Evolutionary conservation across 2,797 vertebrate genomes (phyloP).

Genomic region (Pelobates cultripes): DNA sequence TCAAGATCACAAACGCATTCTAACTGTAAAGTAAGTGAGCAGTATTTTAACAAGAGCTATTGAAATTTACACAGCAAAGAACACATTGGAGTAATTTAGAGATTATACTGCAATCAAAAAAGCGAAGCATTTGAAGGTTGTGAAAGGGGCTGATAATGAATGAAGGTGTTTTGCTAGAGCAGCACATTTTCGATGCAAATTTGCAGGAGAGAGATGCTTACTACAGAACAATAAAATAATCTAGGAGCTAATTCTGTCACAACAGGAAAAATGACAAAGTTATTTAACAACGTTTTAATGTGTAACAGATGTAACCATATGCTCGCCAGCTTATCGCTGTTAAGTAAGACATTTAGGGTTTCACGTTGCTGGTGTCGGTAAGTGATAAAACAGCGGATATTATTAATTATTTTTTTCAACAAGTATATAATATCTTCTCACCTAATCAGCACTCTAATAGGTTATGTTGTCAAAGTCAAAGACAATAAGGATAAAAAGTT

Average conservation of each 20-base stretch:
- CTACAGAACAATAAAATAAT: slow-evolving; percentile 26
- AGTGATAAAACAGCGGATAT: too few species aligned
- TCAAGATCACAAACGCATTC: slow-evolving; percentile 8
- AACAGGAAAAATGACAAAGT: background rate
- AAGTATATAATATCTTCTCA: too few species aligned
- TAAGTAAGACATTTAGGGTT: too few species aligned
- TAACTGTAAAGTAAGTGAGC: slow-evolving; percentile 25
- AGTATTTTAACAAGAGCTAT: slow-evolving; percentile 28
- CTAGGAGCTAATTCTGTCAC: background rate
- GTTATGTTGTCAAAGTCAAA: too few species aligned
- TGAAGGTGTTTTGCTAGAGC: slow-evolving; percentile 11
- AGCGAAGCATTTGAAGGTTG: slow-evolving; percentile 5
- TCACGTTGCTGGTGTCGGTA: too few species aligned
- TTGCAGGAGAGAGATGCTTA: slow-evolving; percentile 22
- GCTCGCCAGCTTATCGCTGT: too few species aligned
- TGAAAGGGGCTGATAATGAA: slow-evolving; percentile 41
- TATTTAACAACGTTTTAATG: background rate
- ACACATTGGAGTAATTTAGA: slow-evolving; percentile 30
- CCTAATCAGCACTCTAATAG: too few species aligned
- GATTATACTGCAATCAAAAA: slow-evolving; percentile 39
- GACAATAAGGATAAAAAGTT: too few species aligned
- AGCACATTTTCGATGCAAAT: slow-evolving; percentile 26
- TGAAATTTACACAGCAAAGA: slow-evolving; percentile 33
- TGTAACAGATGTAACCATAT: background rate
- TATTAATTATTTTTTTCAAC: too few species aligned